Percentiles rank a stretch among this genome's conserved stretches.
phyloP scores from a whole-genome alignment of 2,888 invertebrate species.

The Embidobia sp. region DNA sequence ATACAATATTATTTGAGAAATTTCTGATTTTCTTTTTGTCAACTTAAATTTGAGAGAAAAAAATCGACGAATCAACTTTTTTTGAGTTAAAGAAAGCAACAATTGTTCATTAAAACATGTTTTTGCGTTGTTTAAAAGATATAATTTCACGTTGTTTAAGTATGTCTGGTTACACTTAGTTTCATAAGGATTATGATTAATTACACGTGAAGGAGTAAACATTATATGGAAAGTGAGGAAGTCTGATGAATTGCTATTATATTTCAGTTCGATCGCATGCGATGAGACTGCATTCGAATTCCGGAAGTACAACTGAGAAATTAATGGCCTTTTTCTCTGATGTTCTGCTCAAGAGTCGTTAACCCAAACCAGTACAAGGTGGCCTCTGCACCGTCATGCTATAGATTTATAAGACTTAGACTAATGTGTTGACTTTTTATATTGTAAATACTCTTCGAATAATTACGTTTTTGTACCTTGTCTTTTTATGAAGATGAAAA shows the following conservation, averaged over 20 bases:
- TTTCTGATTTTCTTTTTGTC: too few species aligned
- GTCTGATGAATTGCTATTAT: conserved; percentile 22
- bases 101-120: too few species aligned
- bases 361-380: conserved; percentile 60
- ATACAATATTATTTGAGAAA: too few species aligned
- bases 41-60: too few species aligned
- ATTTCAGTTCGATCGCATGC: conserved; percentile 56
- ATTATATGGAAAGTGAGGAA: conserved; percentile 26
- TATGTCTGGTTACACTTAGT: background rate
- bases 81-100: too few species aligned
- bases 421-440: conserved; percentile 46
- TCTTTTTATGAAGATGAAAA: conserved; percentile 26
- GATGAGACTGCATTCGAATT: conserved; percentile 54
- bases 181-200: conserved; percentile 6
- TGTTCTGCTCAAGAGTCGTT: conserved; percentile 58
- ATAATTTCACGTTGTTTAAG: too few species aligned
- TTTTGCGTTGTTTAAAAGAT: too few species aligned
- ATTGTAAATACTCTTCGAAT: conserved; percentile 41
- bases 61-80: too few species aligned
- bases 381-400: conserved; percentile 20
- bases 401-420: conserved; percentile 54
- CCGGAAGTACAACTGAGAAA: conserved; percentile 54
- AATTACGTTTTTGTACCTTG: conserved; percentile 36
- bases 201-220: background rate
- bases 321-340: conserved; percentile 48